Evolutionary conservation across 2,888 invertebrate genomes (phyloP), one percentile per base, ranked within the genome.

Genomic region (Patella depressa): DNA sequence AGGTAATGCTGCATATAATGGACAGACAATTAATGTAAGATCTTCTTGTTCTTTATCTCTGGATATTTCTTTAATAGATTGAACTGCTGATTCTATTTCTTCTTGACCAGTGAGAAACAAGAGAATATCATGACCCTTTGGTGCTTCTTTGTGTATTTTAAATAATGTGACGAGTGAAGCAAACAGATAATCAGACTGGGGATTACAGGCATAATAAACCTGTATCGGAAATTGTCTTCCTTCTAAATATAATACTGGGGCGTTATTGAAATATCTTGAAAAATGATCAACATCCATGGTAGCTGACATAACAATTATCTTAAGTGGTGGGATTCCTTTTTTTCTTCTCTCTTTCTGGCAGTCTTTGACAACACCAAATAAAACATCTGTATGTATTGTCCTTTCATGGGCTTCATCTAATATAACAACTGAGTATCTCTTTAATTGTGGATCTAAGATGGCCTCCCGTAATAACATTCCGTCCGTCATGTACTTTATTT

Each of bases 261-360:
- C 96, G 79, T 95, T 94, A 87, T 96, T 94, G 91, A 98, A 99
- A 91, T 98, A 99, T 81, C 94, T 93, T 57, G 95, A 95, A 91
- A 99, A 98, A 88, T 96, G 95, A 91, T 97, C 97, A 12, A 97
- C 97, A 92, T 98, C 97, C 97, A 98, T 97, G 17, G 98, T 98
- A 0, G 98, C 98, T 0, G 98, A 98, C 95, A 98, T 98, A 73
- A 98, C 93, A 57, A 98, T 94, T 34, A 97, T 92, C 85, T 88
- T 89, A 5, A 89, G 76, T 12, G 85, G 83, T 78, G 83, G 83
- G 71, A 85, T 77, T 17, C 85, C 85, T 14, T 81, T 69, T 93
- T 93, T 88, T 29, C 86, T 83, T 78, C 97, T 93, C 83, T 94
- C 93, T 86, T 93, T 94, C 89, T 98, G 98, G 0, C 97, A 97